Percentiles rank a stretch among this genome's conserved stretches.
Conservation (phyloP, 1,140 invertebrate genomes). For the Drosophila novamexicana region DNA sequence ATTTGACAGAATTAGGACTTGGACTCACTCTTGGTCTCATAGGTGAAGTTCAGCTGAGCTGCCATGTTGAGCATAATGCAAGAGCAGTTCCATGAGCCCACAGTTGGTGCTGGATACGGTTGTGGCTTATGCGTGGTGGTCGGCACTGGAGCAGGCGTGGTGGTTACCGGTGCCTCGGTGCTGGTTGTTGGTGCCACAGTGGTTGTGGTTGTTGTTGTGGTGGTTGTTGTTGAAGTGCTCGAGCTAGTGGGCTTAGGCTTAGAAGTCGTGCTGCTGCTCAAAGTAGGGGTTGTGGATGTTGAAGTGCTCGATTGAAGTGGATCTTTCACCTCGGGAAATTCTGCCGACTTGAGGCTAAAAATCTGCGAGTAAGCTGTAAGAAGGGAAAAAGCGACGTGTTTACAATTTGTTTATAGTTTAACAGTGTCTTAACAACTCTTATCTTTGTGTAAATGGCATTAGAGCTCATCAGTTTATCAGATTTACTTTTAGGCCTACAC, state of each 20-base stretch:
- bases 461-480: too few species aligned
- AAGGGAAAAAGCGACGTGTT: neutral
- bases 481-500: too few species aligned
- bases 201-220: constrained; percentile 41
- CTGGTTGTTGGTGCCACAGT: constrained; percentile 27
- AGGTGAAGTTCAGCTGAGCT: constrained; percentile 87
- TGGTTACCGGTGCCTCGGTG: constrained; percentile 53
- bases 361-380: constrained; percentile 56
- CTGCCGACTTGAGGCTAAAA: constrained; percentile 40
- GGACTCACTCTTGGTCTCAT: constrained; percentile 83
- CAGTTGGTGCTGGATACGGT: constrained; percentile 84
- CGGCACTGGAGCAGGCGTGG: constrained; percentile 56
- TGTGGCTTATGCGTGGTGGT: constrained; percentile 67
- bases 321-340: constrained; percentile 20
- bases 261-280: constrained; percentile 9
- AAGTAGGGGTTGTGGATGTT: constrained; percentile 31
- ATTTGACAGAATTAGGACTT: neutral
- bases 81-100: constrained; percentile 86
- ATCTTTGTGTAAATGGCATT: neutral
- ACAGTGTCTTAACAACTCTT: neutral
- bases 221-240: constrained; percentile 15
- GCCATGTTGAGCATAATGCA: constrained; percentile 88
- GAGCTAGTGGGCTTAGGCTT: constrained; percentile 31
- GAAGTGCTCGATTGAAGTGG: constrained; percentile 24
- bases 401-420: neutral